Conservation (phyloP, 1,140 invertebrate species). For the Rhagoletis pomonella region DNA sequence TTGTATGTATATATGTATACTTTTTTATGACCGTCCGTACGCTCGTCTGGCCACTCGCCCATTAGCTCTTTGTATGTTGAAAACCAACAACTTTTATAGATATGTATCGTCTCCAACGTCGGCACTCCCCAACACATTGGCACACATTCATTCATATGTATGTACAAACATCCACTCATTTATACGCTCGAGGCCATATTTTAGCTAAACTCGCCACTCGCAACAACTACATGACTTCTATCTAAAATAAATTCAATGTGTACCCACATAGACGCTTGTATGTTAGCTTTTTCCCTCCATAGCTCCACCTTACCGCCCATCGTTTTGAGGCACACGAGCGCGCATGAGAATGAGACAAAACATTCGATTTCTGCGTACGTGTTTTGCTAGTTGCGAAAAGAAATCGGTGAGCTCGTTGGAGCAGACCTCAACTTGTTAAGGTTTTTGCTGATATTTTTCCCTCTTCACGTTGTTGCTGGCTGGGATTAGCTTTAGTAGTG, state of each 20-base stretch:
- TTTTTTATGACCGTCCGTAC: neutral
- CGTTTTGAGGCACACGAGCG: slow-evolving; percentile 14
- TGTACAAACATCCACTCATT: neutral
- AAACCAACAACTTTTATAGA: neutral
- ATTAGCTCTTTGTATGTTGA: slow-evolving; percentile 38
- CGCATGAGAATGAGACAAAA: slow-evolving; percentile 38
- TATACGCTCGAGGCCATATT: slow-evolving; percentile 36
- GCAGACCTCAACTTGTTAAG: slow-evolving; percentile 39
- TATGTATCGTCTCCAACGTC: slow-evolving; percentile 31
- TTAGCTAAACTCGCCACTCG: slow-evolving; percentile 24
- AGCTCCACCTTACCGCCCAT: slow-evolving; percentile 8
- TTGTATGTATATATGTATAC: neutral
- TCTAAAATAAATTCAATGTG: slow-evolving; percentile 4
- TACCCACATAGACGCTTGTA: neutral
- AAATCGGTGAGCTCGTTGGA: slow-evolving; percentile 51
- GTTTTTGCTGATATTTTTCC: slow-evolving; percentile 2
- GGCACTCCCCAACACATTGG: neutral
- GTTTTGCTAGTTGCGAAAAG: slow-evolving; percentile 30
- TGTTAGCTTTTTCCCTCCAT: neutral
- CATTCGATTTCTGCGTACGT: slow-evolving; percentile 38
- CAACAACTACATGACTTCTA: neutral
- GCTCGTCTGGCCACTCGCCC: neutral
- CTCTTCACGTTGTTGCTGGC: slow-evolving; percentile 23
- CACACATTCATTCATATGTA: neutral
- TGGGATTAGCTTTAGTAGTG: slow-evolving; percentile 16